Base-by-base conservation (phyloP, 2,797 vertebrate species). In the Orestias chungarensis region DNA sequence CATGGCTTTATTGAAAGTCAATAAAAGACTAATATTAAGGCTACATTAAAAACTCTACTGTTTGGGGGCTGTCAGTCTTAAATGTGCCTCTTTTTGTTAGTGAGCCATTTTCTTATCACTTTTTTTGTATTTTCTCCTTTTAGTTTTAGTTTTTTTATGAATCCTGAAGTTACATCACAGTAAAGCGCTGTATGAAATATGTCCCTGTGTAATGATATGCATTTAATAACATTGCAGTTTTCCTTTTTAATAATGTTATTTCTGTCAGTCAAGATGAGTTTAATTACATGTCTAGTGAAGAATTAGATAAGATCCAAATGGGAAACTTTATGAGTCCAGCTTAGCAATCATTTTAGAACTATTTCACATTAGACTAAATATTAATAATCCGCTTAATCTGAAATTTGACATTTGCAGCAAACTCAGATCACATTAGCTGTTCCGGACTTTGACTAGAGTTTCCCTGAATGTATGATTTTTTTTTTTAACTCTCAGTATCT, bases 391-490 rank as follows among this genome's bases (percentile, higher is more conserved):
- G 17, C 17, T 25, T 12, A 49, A 75, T 76, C 61, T 71, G 55
- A 62, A 5, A 59, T 55, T 29, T 14, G n/a, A 17, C 27, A 61
- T 75, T 46, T 64, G 0, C 33, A 15, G 49, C 1, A 0, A 62
- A 64, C 65, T 61, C 35, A 47, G 38, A 9, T 50, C 6, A 31
- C 42, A 29, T 35, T 47, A 55, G 20, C 31, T 42, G 35, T 40
- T 50, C 15, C 50, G 27, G 52, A 68, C 11, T 49, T 44, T 2
- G 0, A 17, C 64, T 66, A 35, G 29, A 17, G 25, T 27, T 71
- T 46, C 52, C 55, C 14, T 73, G 70, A 87, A 82, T 75, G 61
- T 74, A 68, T 44, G 65, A 52, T 4, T 50, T 44, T n/a, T 25
- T 27, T 4, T 9, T 25, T 65, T 38, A 23, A 55, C 40, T 69